Base-by-base conservation (phyloP, 2,888 invertebrate genomes). In the Endomychus coccineus region DNA sequence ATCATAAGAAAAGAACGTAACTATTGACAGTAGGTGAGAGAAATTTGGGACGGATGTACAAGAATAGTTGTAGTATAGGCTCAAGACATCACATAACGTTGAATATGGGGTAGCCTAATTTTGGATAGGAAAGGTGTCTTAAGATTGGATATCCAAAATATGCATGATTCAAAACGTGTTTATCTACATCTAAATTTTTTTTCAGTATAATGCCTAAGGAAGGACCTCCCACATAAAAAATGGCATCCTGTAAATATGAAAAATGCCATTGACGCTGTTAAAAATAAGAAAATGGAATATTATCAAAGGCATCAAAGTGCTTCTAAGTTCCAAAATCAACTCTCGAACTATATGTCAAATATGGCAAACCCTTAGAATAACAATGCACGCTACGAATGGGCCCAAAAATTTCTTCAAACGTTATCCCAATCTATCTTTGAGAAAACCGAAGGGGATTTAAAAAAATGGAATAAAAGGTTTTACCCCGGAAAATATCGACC, bases 221-320 rank as follows among this genome's bases (percentile, higher is more conserved):
- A n/a, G n/a, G n/a, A n/a, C n/a, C n/a, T n/a, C n/a, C n/a, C 72
- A 1, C 62, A 69, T 43, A 68, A 71, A 48, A 75, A 76, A 48
- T 69, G 67, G 36, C 68, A 70, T 32, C 62, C 64, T 3, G 29
- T 16, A 14, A 21, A 17, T 21, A 24, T 43, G 37, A 38, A 37
- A 24, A 34, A 39, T 38, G 42, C 42, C 27, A 27, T 42, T 19
- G 27, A 42, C 23, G 44, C 36, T 7, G 44, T 44, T 17, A 27
- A 36, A 33, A 31, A 27, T 19, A 39, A 35, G 27, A 33, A 42
- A 39, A 44, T 44, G 44, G 44, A 42, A 31, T 39, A 39, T 34
- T 36, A n/a, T n/a, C 36, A 33, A 45, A 42, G 36, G 43, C 43
- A 35, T 38, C 32, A 10, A 42, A 44, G 35, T 35, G 36, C 30